Conservation (phyloP, 2,797 vertebrate genomes). For the Squalus acanthias region DNA sequence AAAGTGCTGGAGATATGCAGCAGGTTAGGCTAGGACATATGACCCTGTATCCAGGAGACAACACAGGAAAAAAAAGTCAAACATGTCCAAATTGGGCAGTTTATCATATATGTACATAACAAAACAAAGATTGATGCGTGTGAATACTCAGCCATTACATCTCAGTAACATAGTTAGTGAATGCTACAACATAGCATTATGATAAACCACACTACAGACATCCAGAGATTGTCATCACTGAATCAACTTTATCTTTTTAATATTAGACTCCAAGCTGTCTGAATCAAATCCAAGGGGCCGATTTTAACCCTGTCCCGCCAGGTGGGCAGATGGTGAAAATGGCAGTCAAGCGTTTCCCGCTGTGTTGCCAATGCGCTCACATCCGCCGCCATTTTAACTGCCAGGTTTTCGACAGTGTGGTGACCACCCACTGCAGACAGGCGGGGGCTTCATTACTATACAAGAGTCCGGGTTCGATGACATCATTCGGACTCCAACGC, state of each 20-base stretch:
- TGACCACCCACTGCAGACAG: background rate
- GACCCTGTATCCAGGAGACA: background rate
- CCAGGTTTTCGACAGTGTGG: background rate
- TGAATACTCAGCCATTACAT: background rate
- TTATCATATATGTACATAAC: too few relatives aligned
- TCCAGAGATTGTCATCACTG: background rate
- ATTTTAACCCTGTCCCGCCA: background rate
- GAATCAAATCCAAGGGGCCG: background rate
- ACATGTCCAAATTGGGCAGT: background rate
- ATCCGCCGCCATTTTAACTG: too few relatives aligned
- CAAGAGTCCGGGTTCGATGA: background rate
- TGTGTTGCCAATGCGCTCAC: too few relatives aligned
- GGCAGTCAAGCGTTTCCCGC: background rate
- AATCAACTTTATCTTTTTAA: background rate
- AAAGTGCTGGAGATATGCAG: too few relatives aligned
- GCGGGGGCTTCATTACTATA: background rate
- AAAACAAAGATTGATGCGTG: background rate
- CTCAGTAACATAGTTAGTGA: background rate
- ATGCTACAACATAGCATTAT: background rate
- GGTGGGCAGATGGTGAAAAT: background rate
- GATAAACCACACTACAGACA: background rate
- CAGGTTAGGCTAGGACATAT: background rate
- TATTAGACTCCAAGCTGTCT: background rate
- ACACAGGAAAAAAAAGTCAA: background rate
- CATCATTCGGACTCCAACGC: background rate